A percentile compares a stretch with the other conserved stretches of the same genome.
These are phyloP conservation scores for Nasonia longicornis DNA, from an alignment of 1,140 invertebrate species.

Conservation along the genomic window DNA sequence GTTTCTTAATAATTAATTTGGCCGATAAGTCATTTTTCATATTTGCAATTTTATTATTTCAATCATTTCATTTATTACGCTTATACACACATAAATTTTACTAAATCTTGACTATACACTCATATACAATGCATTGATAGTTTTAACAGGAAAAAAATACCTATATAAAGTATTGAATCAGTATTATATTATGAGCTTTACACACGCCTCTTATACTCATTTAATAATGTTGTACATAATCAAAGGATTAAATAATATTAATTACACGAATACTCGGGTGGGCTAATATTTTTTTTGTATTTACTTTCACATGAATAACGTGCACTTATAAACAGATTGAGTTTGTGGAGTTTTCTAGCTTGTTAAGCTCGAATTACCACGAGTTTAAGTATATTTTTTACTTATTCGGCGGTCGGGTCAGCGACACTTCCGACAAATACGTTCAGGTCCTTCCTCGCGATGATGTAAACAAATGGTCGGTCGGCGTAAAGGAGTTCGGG, in stretches of 20 bases:
- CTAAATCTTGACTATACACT: background rate
- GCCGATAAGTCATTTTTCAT: background rate
- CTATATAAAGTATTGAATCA: background rate
- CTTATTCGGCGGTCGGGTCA: conserved; percentile 24
- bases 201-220: too few species aligned
- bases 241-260: background rate
- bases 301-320: background rate
- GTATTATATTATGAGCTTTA: background rate
- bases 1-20: background rate
- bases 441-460: conserved; percentile 20
- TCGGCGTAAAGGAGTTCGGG: conserved; percentile 36
- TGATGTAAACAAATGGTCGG: conserved; percentile 50
- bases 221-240: background rate
- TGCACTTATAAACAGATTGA: background rate
- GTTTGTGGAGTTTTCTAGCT: background rate
- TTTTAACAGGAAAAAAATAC: background rate
- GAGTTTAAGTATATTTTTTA: background rate
- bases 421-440: conserved; percentile 45
- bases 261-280: background rate
- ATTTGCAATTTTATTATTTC: conserved; percentile 17
- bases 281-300: background rate
- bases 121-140: background rate
- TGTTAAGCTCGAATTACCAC: background rate
- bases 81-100: conserved; percentile 1
- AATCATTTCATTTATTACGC: conserved; percentile 1